Evolutionary conservation across 1,140 invertebrate genomes (phyloP).

Genomic region (Agrypnia vestita): DNA sequence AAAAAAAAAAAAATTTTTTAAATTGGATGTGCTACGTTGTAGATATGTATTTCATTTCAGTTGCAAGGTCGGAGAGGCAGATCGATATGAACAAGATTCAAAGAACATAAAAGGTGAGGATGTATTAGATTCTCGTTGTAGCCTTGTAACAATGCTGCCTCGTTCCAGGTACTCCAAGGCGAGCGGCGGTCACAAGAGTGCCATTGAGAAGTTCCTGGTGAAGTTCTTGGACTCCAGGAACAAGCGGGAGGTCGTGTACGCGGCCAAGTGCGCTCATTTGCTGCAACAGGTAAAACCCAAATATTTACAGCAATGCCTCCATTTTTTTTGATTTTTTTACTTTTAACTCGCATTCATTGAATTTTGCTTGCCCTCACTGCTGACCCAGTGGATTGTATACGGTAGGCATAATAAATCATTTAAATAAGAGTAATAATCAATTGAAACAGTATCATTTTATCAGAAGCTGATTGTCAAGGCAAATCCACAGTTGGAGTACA

Average conservation of each 20-base stretch:
- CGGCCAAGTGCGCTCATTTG: conserved; percentile 55
- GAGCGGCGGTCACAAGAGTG: conserved; percentile 47
- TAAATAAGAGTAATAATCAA: no score
- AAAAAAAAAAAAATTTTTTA: background rate
- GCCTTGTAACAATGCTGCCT: background rate
- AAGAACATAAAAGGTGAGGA: background rate
- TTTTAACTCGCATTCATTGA: background rate
- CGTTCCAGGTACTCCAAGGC: conserved; percentile 51
- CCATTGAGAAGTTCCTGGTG: conserved; percentile 51
- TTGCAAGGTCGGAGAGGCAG: no score
- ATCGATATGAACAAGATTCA: background rate
- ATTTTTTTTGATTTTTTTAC: background rate
- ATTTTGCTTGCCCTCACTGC: background rate
- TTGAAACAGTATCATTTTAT: background rate
- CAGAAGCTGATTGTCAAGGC: background rate
- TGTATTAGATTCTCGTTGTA: background rate
- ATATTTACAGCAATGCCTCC: background rate
- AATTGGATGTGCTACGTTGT: background rate
- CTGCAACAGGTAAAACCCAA: conserved; percentile 51
- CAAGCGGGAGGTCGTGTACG: conserved; percentile 38
- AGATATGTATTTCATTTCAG: background rate
- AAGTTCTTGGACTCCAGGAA: conserved; percentile 52
- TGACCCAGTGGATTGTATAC: background rate
- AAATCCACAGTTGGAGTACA: background rate
- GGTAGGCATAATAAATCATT: background rate